Evolutionary conservation across 2,113 vertebrate genomes (phyloP).

Genomic region (Calidris pygmaea): DNA sequence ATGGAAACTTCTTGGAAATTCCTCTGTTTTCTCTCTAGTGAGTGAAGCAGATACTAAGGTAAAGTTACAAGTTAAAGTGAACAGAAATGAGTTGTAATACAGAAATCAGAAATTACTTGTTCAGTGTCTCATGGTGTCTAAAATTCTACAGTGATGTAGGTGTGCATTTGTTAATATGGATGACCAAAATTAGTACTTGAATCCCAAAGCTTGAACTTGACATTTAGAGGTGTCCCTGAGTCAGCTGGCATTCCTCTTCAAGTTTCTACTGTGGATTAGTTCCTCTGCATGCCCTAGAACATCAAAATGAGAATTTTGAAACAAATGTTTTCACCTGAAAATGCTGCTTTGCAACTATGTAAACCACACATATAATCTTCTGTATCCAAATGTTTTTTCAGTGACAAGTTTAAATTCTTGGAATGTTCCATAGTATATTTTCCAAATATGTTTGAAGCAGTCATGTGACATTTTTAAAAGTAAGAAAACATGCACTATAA

Average conservation of each 20-base stretch:
- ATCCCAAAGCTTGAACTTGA: not conserved
- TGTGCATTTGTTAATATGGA: not conserved
- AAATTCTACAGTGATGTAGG: not conserved
- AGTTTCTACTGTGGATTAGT: not conserved
- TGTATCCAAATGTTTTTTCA: not conserved
- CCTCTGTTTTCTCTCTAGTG: not conserved
- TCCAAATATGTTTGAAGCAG: not conserved
- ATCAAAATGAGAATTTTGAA: not conserved
- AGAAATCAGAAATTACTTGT: not conserved
- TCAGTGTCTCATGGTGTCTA: not conserved
- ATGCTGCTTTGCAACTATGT: not conserved
- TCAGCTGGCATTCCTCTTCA: not conserved
- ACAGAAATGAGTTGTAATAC: not conserved
- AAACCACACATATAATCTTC: not conserved
- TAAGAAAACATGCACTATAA: not conserved
- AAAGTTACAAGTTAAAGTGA: not conserved
- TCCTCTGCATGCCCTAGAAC: not conserved
- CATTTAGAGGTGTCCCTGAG: not conserved
- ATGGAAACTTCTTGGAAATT: not conserved
- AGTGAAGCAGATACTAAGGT: not conserved
- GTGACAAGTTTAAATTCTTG: not conserved
- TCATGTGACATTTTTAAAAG: not conserved
- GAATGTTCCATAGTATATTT: not conserved
- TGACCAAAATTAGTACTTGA: not conserved
- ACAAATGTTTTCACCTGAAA: not conserved